Evolutionary conservation across 2,888 invertebrate species (phyloP).

Genomic region (Salticus scenicus): DNA sequence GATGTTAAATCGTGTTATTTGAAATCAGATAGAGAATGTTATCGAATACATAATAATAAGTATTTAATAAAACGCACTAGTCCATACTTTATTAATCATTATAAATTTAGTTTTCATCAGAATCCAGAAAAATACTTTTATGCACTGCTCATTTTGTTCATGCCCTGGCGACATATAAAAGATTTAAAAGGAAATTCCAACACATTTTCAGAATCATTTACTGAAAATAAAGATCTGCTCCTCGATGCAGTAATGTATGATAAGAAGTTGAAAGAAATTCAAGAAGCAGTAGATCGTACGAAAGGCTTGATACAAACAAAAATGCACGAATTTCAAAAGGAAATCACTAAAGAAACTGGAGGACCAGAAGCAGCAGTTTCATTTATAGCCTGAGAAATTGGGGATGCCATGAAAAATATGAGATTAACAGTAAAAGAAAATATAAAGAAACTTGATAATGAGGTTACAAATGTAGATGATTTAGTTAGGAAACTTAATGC

Average conservation of each 20-base stretch:
- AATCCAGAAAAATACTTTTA: neutral
- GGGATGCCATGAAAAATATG: no score
- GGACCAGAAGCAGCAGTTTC: no score
- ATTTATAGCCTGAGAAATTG: no score
- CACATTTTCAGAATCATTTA: neutral
- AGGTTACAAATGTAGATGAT: neutral
- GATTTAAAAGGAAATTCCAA: neutral
- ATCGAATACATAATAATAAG: neutral
- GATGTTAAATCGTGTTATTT: neutral
- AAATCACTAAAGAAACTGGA: no score
- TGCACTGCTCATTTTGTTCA: neutral
- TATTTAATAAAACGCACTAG: neutral
- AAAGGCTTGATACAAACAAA: no score
- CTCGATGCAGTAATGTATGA: neutral
- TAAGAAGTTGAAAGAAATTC: neutral
- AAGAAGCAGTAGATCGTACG: neutral
- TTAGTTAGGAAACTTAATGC: neutral
- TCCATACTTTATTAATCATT: neutral
- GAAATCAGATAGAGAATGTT: neutral
- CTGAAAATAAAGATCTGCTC: neutral
- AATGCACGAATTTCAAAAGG: no score
- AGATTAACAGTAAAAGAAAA: no score
- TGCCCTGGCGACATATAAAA: neutral
- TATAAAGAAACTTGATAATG: no score
- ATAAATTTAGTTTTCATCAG: neutral